Conservation (phyloP, 2,113 vertebrate species). For the Macrotis lagotis region DNA sequence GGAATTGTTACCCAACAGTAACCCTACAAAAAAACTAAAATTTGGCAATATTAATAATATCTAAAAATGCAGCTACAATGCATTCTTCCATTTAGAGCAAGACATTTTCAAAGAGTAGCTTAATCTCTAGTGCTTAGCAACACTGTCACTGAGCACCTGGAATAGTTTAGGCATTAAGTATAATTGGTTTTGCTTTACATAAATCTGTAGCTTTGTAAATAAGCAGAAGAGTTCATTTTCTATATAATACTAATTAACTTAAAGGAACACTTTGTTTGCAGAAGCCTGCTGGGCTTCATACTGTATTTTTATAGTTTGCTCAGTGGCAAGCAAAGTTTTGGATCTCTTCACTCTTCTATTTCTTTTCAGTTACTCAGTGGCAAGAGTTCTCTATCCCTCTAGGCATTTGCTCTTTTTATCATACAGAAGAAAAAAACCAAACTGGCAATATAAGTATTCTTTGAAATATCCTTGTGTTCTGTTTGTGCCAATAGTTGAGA, state of each 20-base stretch:
- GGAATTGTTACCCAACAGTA: conserved; percentile 64
- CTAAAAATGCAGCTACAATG: conserved; percentile 69
- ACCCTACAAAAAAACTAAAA: conserved; percentile 50
- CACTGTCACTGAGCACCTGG: conserved; percentile 88
- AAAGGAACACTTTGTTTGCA: conserved; percentile 86
- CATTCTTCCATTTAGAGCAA: conserved; percentile 81
- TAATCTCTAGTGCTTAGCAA: conserved; percentile 85
- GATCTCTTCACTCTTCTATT: conserved; percentile 36
- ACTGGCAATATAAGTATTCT: not conserved
- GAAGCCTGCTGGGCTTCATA: conserved; percentile 81
- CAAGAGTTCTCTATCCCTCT: conserved; percentile 52
- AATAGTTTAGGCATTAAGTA: conserved; percentile 89
- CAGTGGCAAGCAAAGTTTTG: conserved; percentile 27
- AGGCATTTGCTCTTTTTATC: conserved; percentile 5
- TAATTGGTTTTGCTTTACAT: conserved; percentile 90
- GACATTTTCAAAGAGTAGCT: conserved; percentile 83
- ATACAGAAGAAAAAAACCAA: not conserved
- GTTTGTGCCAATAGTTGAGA: conserved; percentile 9
- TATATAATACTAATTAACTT: conserved; percentile 86
- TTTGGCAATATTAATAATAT: conserved; percentile 55
- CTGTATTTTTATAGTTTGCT: conserved; percentile 58
- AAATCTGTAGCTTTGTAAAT: conserved; percentile 90
- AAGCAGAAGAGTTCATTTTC: conserved; percentile 85
- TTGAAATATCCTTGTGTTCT: not conserved
- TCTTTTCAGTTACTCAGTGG: conserved; percentile 32